These are phyloP conservation scores for Rhipidura dahli DNA, from an alignment of 2,113 vertebrate species.

Conservation along the genomic window DNA sequence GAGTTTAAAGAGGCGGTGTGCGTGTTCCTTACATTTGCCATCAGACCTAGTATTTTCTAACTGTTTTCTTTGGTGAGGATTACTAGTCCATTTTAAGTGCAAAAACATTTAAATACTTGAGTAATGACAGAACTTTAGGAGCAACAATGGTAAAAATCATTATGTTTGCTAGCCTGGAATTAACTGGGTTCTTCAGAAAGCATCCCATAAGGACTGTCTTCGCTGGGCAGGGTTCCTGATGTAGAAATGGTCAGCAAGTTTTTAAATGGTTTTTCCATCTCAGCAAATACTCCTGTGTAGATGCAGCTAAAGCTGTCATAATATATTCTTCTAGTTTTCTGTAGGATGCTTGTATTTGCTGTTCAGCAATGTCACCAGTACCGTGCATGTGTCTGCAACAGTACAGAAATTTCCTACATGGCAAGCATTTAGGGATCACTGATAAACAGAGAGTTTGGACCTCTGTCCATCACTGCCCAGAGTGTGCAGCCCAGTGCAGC, in stretches of 20 bases:
- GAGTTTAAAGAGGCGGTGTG: neutral
- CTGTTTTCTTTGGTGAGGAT: neutral
- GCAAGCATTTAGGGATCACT: neutral
- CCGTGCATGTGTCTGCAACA: rapidly evolving
- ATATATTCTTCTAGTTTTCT: neutral
- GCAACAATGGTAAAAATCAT: neutral
- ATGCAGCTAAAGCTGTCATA: neutral
- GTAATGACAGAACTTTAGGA: neutral
- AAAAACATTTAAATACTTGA: neutral
- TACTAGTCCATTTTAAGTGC: neutral
- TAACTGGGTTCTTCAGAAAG: neutral
- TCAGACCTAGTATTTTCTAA: neutral
- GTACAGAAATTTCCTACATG: neutral
- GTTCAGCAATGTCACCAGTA: neutral
- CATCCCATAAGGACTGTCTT: neutral
- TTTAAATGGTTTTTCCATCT: neutral
- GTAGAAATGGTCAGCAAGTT: neutral
- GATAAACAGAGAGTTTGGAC: neutral
- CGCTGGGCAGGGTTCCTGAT: neutral
- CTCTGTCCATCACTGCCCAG: neutral
- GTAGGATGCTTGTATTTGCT: neutral
- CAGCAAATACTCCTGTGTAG: neutral
- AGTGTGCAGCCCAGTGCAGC: neutral
- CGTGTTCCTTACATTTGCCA: neutral
- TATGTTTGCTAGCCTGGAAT: neutral